These are phyloP conservation scores for Antedon mediterranea DNA, from an alignment of 53 echinoderm and acorn worm genomes.

Conservation along the genomic window DNA sequence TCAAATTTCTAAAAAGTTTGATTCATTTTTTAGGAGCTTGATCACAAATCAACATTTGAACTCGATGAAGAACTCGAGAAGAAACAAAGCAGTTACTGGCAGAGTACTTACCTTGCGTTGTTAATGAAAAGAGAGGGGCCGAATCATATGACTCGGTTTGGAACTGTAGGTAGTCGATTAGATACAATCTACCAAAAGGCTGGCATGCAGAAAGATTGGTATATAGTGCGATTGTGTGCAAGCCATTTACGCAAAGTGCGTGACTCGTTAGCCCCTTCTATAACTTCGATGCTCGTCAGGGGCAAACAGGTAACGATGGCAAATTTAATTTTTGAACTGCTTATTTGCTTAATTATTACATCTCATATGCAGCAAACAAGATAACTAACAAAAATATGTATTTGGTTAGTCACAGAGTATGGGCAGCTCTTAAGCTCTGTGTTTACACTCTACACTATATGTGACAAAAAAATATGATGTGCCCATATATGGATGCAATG, in stretches of 20 bases:
- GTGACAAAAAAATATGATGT: too few relatives aligned
- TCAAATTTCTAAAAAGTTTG: too few relatives aligned
- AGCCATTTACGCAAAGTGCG: slow-evolving; percentile 63
- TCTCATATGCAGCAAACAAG: too few relatives aligned
- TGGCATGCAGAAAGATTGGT: slow-evolving; percentile 78
- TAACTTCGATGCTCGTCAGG: slow-evolving; percentile 76
- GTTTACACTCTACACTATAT: too few relatives aligned
- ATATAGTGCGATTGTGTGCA: slow-evolving; percentile 62
- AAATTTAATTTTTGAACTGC: too few relatives aligned
- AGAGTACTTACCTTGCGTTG: slow-evolving; percentile 45
- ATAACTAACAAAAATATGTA: too few relatives aligned
- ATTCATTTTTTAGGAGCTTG: slow-evolving; percentile 26
- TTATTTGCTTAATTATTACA: too few relatives aligned
- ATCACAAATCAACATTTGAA: slow-evolving; percentile 58
- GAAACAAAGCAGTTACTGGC: slow-evolving; percentile 22
- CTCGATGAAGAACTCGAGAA: slow-evolving; percentile 29
- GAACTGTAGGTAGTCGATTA: slow-evolving; percentile 44
- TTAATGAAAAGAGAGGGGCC: slow-evolving; percentile 58
- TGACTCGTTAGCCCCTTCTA: slow-evolving; percentile 71
- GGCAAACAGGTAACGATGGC: slow-evolving; percentile 65
- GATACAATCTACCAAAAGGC: slow-evolving; percentile 40
- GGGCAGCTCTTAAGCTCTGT: too few relatives aligned
- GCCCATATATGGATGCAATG: too few relatives aligned
- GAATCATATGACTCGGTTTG: slow-evolving; percentile 51
- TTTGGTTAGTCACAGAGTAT: too few relatives aligned